phyloP scores from a whole-genome alignment of 2,888 invertebrate genomes.

The Lasioglossum calceatum region DNA sequence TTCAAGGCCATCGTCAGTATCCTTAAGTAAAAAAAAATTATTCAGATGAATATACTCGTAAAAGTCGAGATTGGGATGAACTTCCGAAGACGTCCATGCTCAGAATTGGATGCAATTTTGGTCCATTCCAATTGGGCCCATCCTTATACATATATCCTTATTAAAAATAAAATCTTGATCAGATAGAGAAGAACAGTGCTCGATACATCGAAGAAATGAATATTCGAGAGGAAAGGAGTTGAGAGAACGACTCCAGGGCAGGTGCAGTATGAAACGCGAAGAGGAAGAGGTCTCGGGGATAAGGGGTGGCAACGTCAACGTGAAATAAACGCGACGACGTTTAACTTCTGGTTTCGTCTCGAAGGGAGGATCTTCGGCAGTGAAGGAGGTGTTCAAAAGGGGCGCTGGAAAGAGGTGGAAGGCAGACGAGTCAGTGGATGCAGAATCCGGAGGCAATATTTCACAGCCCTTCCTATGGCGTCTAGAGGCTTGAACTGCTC shows the following conservation, averaged over 20 bases:
- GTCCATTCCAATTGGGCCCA: no score
- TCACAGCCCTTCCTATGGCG: slow-evolving; percentile 64
- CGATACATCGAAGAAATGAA: slow-evolving; percentile 14
- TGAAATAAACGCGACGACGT: slow-evolving; percentile 70
- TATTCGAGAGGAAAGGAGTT: neutral
- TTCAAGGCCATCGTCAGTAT: no score
- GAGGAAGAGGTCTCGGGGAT: slow-evolving; percentile 22
- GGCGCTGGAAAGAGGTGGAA: slow-evolving; percentile 34
- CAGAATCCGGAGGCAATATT: slow-evolving; percentile 73
- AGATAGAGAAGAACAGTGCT: neutral
- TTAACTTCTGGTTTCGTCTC: slow-evolving; percentile 72
- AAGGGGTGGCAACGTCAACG: slow-evolving; percentile 61
- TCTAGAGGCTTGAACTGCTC: slow-evolving; percentile 54
- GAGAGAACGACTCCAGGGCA: neutral
- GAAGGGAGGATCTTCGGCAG: slow-evolving; percentile 46
- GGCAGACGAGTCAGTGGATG: slow-evolving; percentile 66
- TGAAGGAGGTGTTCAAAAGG: slow-evolving; percentile 51
- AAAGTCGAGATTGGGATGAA: neutral
- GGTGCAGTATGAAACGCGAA: slow-evolving; percentile 6
- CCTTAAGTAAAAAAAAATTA: no score
- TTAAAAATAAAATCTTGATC: neutral
- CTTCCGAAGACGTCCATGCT: no score
- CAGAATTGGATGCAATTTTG: no score
- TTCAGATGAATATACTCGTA: no score
- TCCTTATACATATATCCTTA: no score